Percentiles rank a stretch among this genome's conserved stretches.
Evolutionary conservation across 2,113 vertebrate genomes (phyloP).

Genomic region (Apodemus sylvaticus): DNA sequence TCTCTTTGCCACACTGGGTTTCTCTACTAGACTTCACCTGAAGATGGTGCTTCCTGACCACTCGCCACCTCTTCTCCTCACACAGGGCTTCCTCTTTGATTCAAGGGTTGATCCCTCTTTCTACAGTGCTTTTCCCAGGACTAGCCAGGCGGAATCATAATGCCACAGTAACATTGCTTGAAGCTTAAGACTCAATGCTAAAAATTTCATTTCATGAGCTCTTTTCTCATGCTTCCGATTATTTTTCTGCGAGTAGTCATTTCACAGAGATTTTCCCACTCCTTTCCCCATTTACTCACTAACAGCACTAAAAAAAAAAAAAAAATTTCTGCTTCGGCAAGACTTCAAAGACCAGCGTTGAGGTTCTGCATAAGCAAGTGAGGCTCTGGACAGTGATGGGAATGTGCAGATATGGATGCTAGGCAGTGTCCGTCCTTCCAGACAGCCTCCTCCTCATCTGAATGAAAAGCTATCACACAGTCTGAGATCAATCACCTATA

Average conservation of each 20-base stretch:
- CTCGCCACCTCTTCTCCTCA: neutral
- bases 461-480: neutral
- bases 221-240: neutral
- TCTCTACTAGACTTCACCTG: neutral
- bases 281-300: neutral
- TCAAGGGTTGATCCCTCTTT: neutral
- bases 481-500: constrained; percentile 21
- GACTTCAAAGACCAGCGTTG: constrained; percentile 2
- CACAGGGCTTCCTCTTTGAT: neutral
- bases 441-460: neutral
- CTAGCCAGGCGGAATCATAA: neutral
- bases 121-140: neutral
- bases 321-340: neutral
- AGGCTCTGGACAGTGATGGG: neutral
- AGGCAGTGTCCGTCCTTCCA: neutral
- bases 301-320: neutral
- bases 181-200: neutral
- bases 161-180: neutral
- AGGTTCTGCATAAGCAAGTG: neutral
- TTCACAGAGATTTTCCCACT: constrained; percentile 1
- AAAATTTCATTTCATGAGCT: neutral
- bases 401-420: neutral
- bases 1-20: neutral
- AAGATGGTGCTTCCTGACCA: neutral
- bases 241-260: neutral